Base-by-base conservation (phyloP, 1,140 invertebrate genomes). In the Copidosoma floridanum region DNA sequence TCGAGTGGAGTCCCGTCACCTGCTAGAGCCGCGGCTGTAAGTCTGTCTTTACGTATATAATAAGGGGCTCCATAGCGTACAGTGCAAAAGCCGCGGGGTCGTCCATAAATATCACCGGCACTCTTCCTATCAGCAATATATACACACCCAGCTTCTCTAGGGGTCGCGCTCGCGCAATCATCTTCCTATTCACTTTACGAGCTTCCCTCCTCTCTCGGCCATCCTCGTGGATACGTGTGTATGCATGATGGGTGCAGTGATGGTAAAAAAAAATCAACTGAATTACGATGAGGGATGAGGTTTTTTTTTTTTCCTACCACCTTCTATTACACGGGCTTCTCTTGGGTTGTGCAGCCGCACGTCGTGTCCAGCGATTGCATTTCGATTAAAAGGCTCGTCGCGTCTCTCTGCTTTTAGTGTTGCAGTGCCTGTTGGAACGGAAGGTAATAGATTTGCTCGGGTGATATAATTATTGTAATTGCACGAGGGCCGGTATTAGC, bases 161-260 rank as follows among this genome's bases (percentile, higher is more conserved):
- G n/a, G n/a, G n/a, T n/a, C n/a, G n/a, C n/a, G n/a, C n/a, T n/a
- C 16, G 27, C 41, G 53, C 35, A 57, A 57, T 57, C 55, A 50
- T 48, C 55, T 27, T 50, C 24, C 46, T 21, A 57, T 48, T 48
- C 46, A 50, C 35, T 57, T 50, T 57, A 50, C 24, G 35, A 50
- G 55, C 53, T 56, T 56, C 46, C 24, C 53, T 44, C 53, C 37
- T 29, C 41, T 32, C 53, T 11, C 11, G 24, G 24, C 38, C 21
- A 54, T n/a, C n/a, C n/a, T n/a, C n/a, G n/a, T n/a, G n/a, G n/a
- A n/a, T n/a, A n/a, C n/a, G n/a, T n/a, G n/a, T n/a, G n/a, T n/a
- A n/a, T n/a, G n/a, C n/a, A n/a, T n/a, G n/a, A n/a, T n/a, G n/a
- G n/a, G n/a, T n/a, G n/a, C n/a, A n/a, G n/a, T n/a, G n/a, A n/a